Conservation (phyloP, 2,888 invertebrate genomes). For the Timema podura region DNA sequence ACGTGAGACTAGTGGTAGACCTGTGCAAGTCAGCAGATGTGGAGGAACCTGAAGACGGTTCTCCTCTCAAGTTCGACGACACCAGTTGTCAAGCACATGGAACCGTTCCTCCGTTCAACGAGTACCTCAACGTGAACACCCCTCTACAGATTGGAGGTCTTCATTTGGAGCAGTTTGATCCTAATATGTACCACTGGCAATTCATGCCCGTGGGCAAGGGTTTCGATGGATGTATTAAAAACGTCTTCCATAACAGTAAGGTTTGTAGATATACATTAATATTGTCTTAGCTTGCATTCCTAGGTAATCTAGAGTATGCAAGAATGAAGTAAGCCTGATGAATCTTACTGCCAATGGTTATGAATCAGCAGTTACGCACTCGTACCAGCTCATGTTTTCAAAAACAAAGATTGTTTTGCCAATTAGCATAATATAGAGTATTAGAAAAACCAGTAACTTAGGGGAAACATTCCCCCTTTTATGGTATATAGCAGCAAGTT, state of each 20-base stretch:
- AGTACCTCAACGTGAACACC: conserved; percentile 53
- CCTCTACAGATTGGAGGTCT: conserved; percentile 55
- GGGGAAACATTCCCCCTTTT: too few relatives aligned
- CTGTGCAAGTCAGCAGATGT: conserved; percentile 47
- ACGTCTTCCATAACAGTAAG: conserved; percentile 54
- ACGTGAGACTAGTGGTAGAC: conserved; percentile 51
- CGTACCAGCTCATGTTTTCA: too few relatives aligned
- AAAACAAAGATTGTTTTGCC: too few relatives aligned
- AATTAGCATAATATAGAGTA: too few relatives aligned
- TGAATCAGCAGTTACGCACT: too few relatives aligned
- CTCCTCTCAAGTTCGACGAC: conserved; percentile 46
- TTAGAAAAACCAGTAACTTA: too few relatives aligned
- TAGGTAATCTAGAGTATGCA: too few relatives aligned
- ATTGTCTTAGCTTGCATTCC: too few relatives aligned
- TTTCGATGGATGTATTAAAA: conserved; percentile 57
- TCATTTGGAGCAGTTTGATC: conserved; percentile 44
- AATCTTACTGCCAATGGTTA: too few relatives aligned
- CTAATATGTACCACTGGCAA: conserved; percentile 42
- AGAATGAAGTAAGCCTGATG: too few relatives aligned
- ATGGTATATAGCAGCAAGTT: too few relatives aligned
- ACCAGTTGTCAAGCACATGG: conserved; percentile 48
- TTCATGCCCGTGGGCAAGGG: conserved; percentile 43
- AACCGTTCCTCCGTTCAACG: conserved; percentile 51
- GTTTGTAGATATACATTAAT: conserved; percentile 14
- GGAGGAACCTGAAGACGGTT: conserved; percentile 46